Conservation (phyloP, 2,113 vertebrate genomes). For the Diphyllodes magnificus region DNA sequence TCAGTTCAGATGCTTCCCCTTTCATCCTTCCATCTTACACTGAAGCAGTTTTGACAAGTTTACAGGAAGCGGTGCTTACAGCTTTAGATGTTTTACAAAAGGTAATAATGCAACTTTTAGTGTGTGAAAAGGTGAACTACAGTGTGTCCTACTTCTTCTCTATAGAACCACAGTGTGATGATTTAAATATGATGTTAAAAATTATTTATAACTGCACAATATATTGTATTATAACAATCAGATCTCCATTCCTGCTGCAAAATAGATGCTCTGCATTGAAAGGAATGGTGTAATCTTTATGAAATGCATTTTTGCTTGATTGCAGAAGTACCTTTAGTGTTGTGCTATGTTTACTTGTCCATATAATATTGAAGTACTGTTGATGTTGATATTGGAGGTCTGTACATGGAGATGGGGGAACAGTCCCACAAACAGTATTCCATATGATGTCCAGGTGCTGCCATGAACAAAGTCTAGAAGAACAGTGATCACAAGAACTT, state of each 20-base stretch:
- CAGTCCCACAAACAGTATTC: neutral
- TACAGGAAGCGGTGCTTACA: conserved; percentile 95
- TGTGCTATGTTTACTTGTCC: neutral
- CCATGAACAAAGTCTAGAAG: neutral
- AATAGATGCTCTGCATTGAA: neutral
- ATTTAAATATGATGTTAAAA: neutral
- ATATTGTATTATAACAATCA: neutral
- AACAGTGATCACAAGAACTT: neutral
- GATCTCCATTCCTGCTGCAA: neutral
- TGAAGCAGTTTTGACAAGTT: conserved; percentile 93
- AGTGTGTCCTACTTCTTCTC: neutral
- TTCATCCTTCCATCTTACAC: conserved; percentile 98
- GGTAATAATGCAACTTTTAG: conserved; percentile 73
- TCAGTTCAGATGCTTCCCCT: conserved; percentile 97
- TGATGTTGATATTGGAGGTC: neutral
- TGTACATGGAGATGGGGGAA: neutral
- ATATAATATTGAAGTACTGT: neutral
- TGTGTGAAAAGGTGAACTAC: neutral
- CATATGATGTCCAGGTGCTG: neutral
- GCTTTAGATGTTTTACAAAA: conserved; percentile 96
- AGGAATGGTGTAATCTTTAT: neutral
- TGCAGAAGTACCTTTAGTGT: neutral
- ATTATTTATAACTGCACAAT: neutral
- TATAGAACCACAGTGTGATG: neutral
- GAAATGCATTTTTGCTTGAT: neutral